Percentiles rank a stretch among this genome's conserved stretches.
These are phyloP conservation scores for Amazona finschi DNA, from an alignment of 2,797 vertebrate species.

Conservation along the genomic window DNA sequence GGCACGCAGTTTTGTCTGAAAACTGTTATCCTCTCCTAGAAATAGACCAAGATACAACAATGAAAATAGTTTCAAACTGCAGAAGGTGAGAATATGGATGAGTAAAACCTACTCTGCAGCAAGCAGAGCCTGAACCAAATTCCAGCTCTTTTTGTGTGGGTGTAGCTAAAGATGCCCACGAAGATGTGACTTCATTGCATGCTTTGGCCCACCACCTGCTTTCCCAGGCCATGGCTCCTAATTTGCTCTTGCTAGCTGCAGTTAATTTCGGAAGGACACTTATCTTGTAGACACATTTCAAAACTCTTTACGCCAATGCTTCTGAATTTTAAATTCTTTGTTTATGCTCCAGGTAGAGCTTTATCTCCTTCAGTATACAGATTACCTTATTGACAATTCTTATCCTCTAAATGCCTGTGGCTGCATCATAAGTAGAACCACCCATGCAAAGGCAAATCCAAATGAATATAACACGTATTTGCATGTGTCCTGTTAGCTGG, in stretches of 20 bases:
- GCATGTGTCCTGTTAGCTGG: background rate
- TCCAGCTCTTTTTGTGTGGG: background rate
- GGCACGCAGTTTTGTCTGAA: conserved; percentile 42
- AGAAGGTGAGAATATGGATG: background rate
- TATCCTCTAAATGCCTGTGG: background rate
- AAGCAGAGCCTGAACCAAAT: background rate
- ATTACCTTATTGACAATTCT: conserved; percentile 8
- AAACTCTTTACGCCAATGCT: background rate
- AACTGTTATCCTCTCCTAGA: conserved; percentile 45
- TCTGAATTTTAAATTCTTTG: conserved; percentile 7
- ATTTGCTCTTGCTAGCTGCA: background rate
- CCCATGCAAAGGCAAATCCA: conserved; percentile 12
- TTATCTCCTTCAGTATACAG: conserved; percentile 8
- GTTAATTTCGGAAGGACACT: background rate
- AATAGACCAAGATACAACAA: conserved; percentile 13
- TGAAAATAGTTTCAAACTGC: conserved; percentile 15
- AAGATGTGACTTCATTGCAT: background rate
- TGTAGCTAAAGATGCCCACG: background rate
- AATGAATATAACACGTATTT: background rate
- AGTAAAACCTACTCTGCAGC: background rate
- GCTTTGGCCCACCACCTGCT: background rate
- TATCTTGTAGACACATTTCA: background rate
- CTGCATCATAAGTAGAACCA: background rate
- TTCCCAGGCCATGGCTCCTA: background rate
- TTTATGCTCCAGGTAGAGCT: conserved; percentile 29